Base-by-base conservation (phyloP, 2,888 invertebrate species). In the Machimus atricapillus region DNA sequence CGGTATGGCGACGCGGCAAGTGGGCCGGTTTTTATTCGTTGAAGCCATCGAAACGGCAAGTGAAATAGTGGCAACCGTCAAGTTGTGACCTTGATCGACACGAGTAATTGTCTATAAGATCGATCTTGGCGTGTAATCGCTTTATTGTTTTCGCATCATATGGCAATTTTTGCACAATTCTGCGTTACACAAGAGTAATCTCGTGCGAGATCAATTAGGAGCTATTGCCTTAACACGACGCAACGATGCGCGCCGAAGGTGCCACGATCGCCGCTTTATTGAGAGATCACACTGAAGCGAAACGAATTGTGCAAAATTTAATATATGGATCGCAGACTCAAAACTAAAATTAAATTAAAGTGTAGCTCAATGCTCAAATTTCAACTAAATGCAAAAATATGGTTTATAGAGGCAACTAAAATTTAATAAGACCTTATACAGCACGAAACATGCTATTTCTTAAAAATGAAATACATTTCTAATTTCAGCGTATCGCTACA, bases 81-180 rank as follows among this genome's bases (percentile, higher is more conserved):
- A 19, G 27, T 52, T 52, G 19, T 82, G 82, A 82, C 82, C 82
- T 82, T 82, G 82, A 27, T 52, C 27, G 37, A 23, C 19, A 58
- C 58, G 37, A 58, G 34, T 82, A 82, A 82, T 82, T 82, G 82
- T 66, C 56, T 16, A 46, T 16, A 81, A 82, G 43, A 31, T 79
- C 31, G 14, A 27, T 52, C 14, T 46, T 16, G 58, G 66, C 52
- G 16, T 19, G 34, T 82, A 82, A 82, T 82, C 7, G 79, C 9
- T 31, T 37, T 82, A 66, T 82, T 82, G 82, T 82, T 23, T 27
- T 56, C 66, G 58, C 82, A 82, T 82, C 58, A 81, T 37, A 78
- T 82, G 81, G 31, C 82, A 58, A 37, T 58, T 82, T 56, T 27
- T 58, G 14, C 52, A 27, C 34, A 58, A 27, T 66, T 58, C 19